Base-by-base conservation (phyloP, 2,888 invertebrate species). In the Metellina segmentata region DNA sequence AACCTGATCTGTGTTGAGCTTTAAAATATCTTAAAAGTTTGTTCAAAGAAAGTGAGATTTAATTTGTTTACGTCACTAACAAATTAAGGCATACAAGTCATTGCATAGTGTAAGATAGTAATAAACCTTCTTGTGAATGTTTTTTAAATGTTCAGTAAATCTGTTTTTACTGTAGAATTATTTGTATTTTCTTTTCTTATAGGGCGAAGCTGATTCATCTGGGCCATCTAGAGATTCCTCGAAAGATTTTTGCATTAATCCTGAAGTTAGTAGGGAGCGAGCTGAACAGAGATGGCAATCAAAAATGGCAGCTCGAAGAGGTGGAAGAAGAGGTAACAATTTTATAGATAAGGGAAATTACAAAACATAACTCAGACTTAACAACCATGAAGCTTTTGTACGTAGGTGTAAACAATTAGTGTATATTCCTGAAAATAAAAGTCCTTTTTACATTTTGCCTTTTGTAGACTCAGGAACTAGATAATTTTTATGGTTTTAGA, bases 181-280 rank as follows among this genome's bases (percentile, higher is more conserved):
- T 69, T n/a, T n/a, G 13, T 13, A 69, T n/a, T n/a, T 7, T 69
- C 16, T n/a, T 69, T 69, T 69, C 70, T 69, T 0, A 13, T 69
- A 34, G 20, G 11, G 19, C 6, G 20, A 34, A 74, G 19, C 11
- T 34, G 34, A 82, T 51, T 16, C 78, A 5, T 71, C 78, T 19
- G 69, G 20, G 13, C 49, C 16, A 48, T 20, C 69, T 6, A 48
- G 86, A 70, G 78, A 86, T 9, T 11, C 70, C 51, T 78, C 81
- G 13, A 72, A 77, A 48, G 90, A 90, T 48, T 92, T 92, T 52
- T 85, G 88, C 52, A 52, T 61, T 11, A 92, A 92, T 81, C 92
- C 92, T 20, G 92, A 83, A 51, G 53, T 83, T 13, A 16, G 83
- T 8, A 49, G 92, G 53, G 79, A 87, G 48, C 69, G 69, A 70